Evolutionary conservation across 2,888 invertebrate species (phyloP).

Genomic region (Opisthograptis luteolata): DNA sequence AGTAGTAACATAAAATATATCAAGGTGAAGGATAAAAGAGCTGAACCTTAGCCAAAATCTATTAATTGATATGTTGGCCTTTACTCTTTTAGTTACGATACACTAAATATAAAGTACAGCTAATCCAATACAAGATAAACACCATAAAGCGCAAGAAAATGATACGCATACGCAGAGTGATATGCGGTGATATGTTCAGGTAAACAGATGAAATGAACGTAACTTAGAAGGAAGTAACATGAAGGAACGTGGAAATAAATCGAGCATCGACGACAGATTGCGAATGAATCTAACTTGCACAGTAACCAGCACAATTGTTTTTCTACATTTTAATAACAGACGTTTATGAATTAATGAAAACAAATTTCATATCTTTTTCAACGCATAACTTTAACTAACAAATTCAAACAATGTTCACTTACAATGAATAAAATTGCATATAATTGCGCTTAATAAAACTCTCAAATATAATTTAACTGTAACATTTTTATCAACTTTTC

Average conservation of each 20-base stretch:
- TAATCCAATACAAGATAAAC: slow-evolving; percentile 65
- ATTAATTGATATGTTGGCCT: slow-evolving; percentile 78
- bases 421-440: slow-evolving; percentile 83
- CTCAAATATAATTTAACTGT: slow-evolving; percentile 84
- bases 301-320: too few relatives aligned
- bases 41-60: slow-evolving; percentile 70
- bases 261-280: slow-evolving; percentile 36
- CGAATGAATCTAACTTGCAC: slow-evolving; percentile 36
- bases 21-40: slow-evolving; percentile 41
- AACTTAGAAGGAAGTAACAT: slow-evolving; percentile 27
- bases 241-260: slow-evolving; percentile 26
- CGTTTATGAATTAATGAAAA: slow-evolving; percentile 51
- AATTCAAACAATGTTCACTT: slow-evolving; percentile 83
- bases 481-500: slow-evolving; percentile 81
- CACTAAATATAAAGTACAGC: slow-evolving; percentile 61
- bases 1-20: slow-evolving; percentile 30
- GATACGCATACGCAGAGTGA: slow-evolving; percentile 62
- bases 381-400: slow-evolving; percentile 84
- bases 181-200: slow-evolving; percentile 74
- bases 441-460: slow-evolving; percentile 83
- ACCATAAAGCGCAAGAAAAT: slow-evolving; percentile 68
- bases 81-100: slow-evolving; percentile 60
- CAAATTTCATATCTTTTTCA: slow-evolving; percentile 67
- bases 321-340: too few relatives aligned
- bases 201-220: slow-evolving; percentile 20